A percentile compares a stretch with the other conserved stretches of the same genome.
phyloP scores from a whole-genome alignment of 2,888 invertebrate species.

The Phengaris arion region DNA sequence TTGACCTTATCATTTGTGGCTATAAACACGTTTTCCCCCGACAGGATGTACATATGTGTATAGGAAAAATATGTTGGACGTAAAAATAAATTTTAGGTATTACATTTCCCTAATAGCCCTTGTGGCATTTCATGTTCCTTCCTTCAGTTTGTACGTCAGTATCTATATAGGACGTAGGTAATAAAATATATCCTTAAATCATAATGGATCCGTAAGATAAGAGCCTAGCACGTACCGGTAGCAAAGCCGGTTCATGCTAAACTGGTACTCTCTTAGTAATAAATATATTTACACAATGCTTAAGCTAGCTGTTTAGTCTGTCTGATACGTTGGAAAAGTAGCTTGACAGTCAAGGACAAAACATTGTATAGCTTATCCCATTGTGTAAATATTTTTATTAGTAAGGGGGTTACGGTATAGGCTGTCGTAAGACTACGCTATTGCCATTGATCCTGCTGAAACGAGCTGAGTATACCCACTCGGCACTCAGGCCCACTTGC shows the following conservation, averaged over 20 bases:
- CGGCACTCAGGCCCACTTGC: too few relatives aligned
- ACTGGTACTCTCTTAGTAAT: neutral
- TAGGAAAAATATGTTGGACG: too few relatives aligned
- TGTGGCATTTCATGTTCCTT: neutral
- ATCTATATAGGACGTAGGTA: neutral
- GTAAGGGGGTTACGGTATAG: neutral
- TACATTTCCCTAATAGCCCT: neutral
- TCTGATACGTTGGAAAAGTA: too few relatives aligned
- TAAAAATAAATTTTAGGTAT: too few relatives aligned
- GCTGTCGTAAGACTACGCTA: neutral
- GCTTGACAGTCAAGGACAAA: too few relatives aligned
- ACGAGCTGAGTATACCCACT: neutral
- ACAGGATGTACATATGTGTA: too few relatives aligned
- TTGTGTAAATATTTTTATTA: too few relatives aligned
- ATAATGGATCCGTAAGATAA: slow-evolving; percentile 4
- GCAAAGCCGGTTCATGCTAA: neutral
- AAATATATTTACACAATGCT: too few relatives aligned
- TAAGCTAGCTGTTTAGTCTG: too few relatives aligned
- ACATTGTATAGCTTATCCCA: too few relatives aligned
- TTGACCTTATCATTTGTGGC: too few relatives aligned
- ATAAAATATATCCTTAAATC: neutral
- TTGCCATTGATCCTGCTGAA: neutral
- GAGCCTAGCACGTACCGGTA: neutral
- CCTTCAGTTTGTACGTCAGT: neutral
- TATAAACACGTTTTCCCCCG: too few relatives aligned